phyloP scores from a whole-genome alignment of 2,888 invertebrate species.

The Harpalus rufipes region DNA sequence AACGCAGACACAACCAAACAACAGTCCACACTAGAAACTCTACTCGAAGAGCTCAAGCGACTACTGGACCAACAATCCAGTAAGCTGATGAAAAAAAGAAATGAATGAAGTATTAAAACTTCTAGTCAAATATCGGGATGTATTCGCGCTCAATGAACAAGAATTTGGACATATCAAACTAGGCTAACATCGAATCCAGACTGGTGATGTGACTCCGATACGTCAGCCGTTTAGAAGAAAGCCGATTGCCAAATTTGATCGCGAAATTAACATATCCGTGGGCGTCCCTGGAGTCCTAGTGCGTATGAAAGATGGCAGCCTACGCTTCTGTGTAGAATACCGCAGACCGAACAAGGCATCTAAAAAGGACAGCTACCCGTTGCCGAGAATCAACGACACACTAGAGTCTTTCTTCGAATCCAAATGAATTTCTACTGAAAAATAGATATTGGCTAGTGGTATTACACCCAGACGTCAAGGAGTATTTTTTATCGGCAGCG shows the following conservation, averaged over 20 bases:
- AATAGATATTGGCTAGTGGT: not conserved
- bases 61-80: not conserved
- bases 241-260: slow-evolving; percentile 13
- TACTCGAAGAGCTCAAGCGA: not conserved
- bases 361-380: no score
- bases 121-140: slow-evolving; percentile 1
- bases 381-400: slow-evolving; percentile 62
- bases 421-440: not conserved
- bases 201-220: slow-evolving; percentile 19
- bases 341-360: no score
- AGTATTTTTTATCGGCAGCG: no score
- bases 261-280: not conserved
- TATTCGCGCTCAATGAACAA: not conserved
- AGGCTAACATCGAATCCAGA: slow-evolving; percentile 22
- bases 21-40: not conserved
- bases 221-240: slow-evolving; percentile 12
- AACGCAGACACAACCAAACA: not conserved
- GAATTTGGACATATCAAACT: not conserved
- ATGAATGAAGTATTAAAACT: not conserved
- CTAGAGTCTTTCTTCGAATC: slow-evolving; percentile 12
- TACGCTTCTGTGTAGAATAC: no score
- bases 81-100: not conserved
- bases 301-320: slow-evolving; percentile 66
- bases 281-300: slow-evolving; percentile 66
- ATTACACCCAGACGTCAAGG: no score